Conservation (phyloP, 2,113 vertebrate genomes). For the Onychostoma macrolepis region DNA sequence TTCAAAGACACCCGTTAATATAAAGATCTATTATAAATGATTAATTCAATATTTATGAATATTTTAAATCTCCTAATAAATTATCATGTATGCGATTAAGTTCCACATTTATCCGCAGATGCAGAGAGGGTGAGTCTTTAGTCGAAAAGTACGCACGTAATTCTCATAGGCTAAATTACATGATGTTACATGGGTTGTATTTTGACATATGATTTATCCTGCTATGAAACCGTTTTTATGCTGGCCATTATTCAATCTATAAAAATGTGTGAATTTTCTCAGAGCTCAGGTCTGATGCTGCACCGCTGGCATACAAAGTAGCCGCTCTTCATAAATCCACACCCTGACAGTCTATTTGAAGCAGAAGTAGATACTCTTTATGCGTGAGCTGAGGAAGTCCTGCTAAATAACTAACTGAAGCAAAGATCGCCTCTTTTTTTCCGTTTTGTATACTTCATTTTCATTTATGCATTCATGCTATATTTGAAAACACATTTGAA, state of each 20-base stretch:
- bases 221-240: constrained; percentile 77
- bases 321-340: constrained; percentile 60
- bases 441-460: not conserved
- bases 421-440: not conserved
- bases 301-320: constrained; percentile 57
- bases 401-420: not conserved
- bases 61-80: constrained; percentile 81
- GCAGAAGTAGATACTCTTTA: constrained; percentile 24
- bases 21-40: constrained; percentile 84
- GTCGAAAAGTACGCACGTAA: constrained; percentile 20
- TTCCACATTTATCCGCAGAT: constrained; percentile 71
- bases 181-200: constrained; percentile 68
- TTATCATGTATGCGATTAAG: constrained; percentile 80
- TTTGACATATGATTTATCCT: constrained; percentile 76
- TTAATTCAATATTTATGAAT: constrained; percentile 85
- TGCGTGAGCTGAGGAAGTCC: constrained; percentile 11
- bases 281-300: constrained; percentile 40
- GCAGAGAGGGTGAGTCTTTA: constrained; percentile 35
- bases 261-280: constrained; percentile 56
- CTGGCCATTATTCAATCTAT: constrained; percentile 70
- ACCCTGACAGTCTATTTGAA: constrained; percentile 29
- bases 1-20: constrained; percentile 80
- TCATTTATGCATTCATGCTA: not conserved
- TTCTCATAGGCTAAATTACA: constrained; percentile 60
- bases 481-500: constrained; percentile 82